Base-by-base conservation (phyloP, 1,140 invertebrate genomes). In the Vanessa tameamea region DNA sequence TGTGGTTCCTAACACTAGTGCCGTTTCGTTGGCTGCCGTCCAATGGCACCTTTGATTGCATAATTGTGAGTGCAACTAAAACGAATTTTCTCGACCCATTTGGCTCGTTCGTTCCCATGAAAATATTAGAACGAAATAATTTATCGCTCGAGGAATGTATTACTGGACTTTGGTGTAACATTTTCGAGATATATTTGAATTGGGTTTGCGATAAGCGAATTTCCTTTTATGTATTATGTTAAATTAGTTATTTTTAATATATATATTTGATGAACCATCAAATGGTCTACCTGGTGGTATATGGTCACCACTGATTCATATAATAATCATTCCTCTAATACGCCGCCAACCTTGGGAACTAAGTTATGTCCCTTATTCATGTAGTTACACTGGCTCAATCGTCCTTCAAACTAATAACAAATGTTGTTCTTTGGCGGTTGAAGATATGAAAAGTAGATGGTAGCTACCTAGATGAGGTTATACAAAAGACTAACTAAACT, bases 31-130 rank as follows among this genome's bases (percentile, higher is more conserved):
- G 65, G 65, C 65, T 16, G n/a, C 15, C 9, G 43, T 67, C 65
- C 65, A 67, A 67, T 55, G 16, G 50, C 65, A 67, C 65, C 65
- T 67, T 67, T 67, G 65, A 67, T 67, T 67, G 65, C 37, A 67
- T 67, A 67, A 67, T 67, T 67, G 65, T 16, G 31, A 67, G 15
- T 67, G 51, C 53, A 53, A 23, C 65, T 67, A 53, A 15, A 67
- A 67, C 53, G 65, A 57, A 67, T 67, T 66, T 37, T n/a, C 65
- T 20, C 65, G 37, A 67, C 65, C 65, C n/a, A 16, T 37, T 67
- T 67, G 26, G 65, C 65, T 37, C 65, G 51, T 16, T 16, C 37
- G 31, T 43, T 59, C 13, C 65, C 65, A 67, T 67, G 53, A 67
- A 67, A 57, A 57, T 57, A 53, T 43, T 50, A 59, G 53, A 61